Evolutionary conservation across 2,797 vertebrate genomes (phyloP).

Genomic region (Rhynchotus rufescens): DNA sequence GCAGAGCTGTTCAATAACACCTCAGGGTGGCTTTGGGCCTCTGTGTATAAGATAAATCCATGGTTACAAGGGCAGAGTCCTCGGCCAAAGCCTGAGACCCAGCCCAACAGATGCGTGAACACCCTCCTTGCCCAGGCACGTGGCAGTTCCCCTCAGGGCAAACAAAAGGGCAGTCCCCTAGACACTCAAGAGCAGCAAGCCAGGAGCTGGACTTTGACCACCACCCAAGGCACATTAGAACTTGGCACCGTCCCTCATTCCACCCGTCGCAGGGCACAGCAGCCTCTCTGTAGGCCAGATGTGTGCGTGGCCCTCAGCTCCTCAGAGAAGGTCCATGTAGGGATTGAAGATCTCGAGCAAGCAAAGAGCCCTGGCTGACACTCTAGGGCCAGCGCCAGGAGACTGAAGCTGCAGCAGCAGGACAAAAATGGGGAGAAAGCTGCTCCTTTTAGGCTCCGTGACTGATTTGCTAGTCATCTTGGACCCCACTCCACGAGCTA

Average conservation of each 20-base stretch:
- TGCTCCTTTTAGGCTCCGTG: neutral
- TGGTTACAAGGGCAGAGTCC: neutral
- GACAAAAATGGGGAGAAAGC: neutral
- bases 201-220: neutral
- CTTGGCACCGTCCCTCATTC: neutral
- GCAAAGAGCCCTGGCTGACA: neutral
- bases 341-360: neutral
- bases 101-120: neutral
- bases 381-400: neutral
- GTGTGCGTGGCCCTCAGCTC: neutral
- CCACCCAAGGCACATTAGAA: neutral
- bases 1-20: neutral
- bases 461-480: neutral
- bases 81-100: neutral
- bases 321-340: neutral
- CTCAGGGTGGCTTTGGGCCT: neutral
- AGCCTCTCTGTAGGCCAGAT: neutral
- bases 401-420: neutral
- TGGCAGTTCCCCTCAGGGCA: neutral
- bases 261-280: neutral
- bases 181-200: neutral
- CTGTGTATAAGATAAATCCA: neutral
- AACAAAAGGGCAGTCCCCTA: rapidly evolving
- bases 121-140: neutral
- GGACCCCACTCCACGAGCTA: neutral